Evolutionary conservation across 2,888 invertebrate genomes (phyloP).

Genomic region (Pollenia angustigena): DNA sequence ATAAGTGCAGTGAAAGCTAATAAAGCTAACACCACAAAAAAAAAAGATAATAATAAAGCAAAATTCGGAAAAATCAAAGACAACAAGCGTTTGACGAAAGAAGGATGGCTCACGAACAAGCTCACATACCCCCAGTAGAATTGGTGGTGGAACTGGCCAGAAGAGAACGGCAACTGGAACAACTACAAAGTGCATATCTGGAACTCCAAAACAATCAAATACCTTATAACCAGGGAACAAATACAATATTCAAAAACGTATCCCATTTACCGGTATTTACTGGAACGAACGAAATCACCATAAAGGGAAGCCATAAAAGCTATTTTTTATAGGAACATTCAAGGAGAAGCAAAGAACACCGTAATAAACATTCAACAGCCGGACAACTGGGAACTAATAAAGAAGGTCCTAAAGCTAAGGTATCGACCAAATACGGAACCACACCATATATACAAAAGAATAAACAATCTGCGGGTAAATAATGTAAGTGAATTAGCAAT

Average conservation of each 20-base stretch:
- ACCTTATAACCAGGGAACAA: too few species aligned
- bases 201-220: too few species aligned
- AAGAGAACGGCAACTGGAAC: slow-evolving; percentile 16
- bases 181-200: neutral
- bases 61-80: neutral
- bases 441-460: neutral
- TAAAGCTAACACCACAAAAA: too few species aligned
- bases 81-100: neutral
- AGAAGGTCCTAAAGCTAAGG: neutral
- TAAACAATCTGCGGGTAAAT: neutral
- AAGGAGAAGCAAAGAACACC: too few species aligned
- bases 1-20: too few species aligned
- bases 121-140: neutral
- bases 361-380: too few species aligned
- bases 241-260: too few species aligned
- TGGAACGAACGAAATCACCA: neutral
- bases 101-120: slow-evolving; percentile 9
- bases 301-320: neutral
- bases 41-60: too few species aligned
- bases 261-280: too few species aligned
- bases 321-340: too few species aligned
- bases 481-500: neutral
- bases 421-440: neutral
- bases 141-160: slow-evolving; percentile 8
- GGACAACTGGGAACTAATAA: too few species aligned